Evolutionary conservation across 2,113 vertebrate species (phyloP).

Genomic region (Galbula dea): DNA sequence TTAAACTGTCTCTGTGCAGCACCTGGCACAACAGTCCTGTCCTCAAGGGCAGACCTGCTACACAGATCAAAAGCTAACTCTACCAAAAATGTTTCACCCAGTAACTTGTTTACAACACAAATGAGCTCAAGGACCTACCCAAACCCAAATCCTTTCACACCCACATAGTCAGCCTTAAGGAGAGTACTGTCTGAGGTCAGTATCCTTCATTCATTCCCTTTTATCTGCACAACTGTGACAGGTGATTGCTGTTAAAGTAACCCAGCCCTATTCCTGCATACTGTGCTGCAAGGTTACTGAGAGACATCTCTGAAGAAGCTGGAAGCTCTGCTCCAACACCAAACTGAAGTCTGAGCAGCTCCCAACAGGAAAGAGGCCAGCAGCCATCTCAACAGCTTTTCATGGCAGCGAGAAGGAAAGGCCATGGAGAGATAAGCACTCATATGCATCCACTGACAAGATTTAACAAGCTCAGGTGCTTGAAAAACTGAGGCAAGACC

Average conservation of each 20-base stretch:
- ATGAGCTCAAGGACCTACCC: not conserved
- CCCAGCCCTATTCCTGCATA: too few relatives aligned
- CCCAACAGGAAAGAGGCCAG: not conserved
- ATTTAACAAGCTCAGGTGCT: not conserved
- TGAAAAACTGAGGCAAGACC: not conserved
- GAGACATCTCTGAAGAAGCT: fast-evolving
- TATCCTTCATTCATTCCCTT: not conserved
- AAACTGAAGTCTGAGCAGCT: not conserved
- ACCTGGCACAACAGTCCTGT: not conserved
- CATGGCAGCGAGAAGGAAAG: not conserved
- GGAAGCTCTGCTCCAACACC: not conserved
- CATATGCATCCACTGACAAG: not conserved
- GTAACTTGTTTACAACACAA: not conserved
- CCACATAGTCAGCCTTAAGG: not conserved
- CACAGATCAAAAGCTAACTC: not conserved
- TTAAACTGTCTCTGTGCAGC: not conserved
- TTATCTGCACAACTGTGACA: not conserved
- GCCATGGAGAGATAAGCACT: not conserved
- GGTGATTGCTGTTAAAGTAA: too few relatives aligned
- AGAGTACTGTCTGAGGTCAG: not conserved
- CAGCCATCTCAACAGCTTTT: not conserved
- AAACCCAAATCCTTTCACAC: not conserved
- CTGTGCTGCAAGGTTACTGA: not conserved
- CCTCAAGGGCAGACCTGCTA: not conserved
- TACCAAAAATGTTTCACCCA: not conserved